Evolutionary conservation across 2,888 invertebrate species (phyloP), one percentile per base, ranked within the genome.

Genomic region (Spodoptera littoralis): DNA sequence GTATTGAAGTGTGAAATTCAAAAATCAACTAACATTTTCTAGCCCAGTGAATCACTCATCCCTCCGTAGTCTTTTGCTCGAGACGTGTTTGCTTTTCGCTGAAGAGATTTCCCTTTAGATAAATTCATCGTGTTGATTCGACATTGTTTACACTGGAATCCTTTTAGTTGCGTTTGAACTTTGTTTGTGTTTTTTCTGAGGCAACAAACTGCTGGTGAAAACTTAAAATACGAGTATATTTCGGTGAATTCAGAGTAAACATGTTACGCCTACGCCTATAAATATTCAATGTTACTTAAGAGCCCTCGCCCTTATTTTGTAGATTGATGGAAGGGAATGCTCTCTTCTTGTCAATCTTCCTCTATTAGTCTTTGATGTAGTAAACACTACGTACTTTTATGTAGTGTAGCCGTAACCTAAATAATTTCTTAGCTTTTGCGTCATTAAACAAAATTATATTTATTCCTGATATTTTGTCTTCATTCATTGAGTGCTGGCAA

Each of bases 11-110:
- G 89, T 91, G 90, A 92, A 93, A 93, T 93, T 92, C 92, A 93
- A 93, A 93, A 93, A 93, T 94, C 93, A 93, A 94, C 92, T 93
- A 92, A 92, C 91, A 91, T 92, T 93, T 92, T 94, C 93, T 89
- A 89, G 85, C 82, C 85, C 93, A 93, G 86, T 93, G 93, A 91
- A 84, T 90, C 88, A 84, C 84, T 89, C 90, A 88, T 88, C 90
- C 88, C 90, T 87, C 85, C 83, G 84, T 86, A 92, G 89, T 87
- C 87, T 90, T 90, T 88, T 86, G 85, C 88, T 84, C 83, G 81
- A 86, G 86, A 88, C 88, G 86, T 91, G 90, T 93, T 92, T 92
- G 88, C 88, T 86, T 88, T 90, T 84, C 88, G 84, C 87, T 86
- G 84, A 81, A 86, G 84, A 90, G 89, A 89, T 90, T 92, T 90